Evolutionary conservation across 2,797 vertebrate genomes (phyloP).

Genomic region (Micrastur ruficollis): DNA sequence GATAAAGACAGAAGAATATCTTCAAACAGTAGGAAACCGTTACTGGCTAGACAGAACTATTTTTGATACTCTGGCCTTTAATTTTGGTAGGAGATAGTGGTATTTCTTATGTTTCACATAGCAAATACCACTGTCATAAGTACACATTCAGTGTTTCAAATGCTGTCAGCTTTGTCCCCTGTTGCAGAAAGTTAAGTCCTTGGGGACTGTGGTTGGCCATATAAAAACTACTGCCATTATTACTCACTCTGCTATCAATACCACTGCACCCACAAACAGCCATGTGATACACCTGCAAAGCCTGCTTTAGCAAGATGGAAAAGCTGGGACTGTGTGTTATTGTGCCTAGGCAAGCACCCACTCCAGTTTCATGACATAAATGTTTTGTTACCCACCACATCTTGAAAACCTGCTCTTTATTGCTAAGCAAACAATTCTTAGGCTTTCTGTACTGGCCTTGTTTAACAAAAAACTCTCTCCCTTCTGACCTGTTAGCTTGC

Average conservation of each 20-base stretch:
- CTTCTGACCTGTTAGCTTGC: not conserved
- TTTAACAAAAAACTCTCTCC: not conserved
- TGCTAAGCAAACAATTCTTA: not conserved
- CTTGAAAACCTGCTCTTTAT: not conserved
- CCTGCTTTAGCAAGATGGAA: not conserved
- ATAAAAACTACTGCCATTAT: not conserved
- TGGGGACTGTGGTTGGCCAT: not conserved
- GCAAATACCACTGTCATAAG: not conserved
- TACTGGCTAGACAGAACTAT: not conserved
- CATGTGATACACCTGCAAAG: not conserved
- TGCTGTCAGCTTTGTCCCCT: not conserved
- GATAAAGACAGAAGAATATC: not conserved
- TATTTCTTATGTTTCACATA: not conserved
- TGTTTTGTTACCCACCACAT: not conserved
- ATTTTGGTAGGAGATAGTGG: not conserved
- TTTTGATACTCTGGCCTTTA: not conserved
- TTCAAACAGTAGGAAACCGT: not conserved
- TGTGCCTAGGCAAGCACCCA: not conserved
- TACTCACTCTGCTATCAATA: not conserved
- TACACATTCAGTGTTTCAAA: not conserved
- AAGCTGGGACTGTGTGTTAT: not conserved
- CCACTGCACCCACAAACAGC: not conserved
- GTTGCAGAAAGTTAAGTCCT: not conserved
- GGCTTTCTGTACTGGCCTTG: not conserved
- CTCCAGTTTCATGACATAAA: not conserved